Evolutionary conservation across 2,888 invertebrate genomes (phyloP), one percentile per base, ranked within the genome.

Genomic region (Pimpla rufipes): DNA sequence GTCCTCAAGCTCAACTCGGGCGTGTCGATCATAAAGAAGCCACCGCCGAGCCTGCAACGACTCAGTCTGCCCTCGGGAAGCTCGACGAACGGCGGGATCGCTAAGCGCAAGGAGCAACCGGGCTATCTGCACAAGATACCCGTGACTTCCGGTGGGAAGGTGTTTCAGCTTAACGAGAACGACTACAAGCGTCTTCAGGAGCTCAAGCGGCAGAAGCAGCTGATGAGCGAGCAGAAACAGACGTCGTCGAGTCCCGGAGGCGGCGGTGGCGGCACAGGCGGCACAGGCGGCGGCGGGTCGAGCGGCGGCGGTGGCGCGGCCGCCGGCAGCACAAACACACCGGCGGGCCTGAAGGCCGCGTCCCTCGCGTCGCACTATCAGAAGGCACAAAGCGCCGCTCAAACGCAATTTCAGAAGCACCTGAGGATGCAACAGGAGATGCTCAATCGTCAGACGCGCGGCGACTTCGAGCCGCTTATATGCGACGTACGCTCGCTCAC

Each of bases 161-260:
- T 97, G 0, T 97, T 96, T 92, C 96, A 97, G 91, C 96, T 97
- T 88, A 96, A 96, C 2, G 94, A 97, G 45, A 96, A 96, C 68
- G 97, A 97, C 89, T 97, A 96, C 93, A 97, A 97, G 93, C 96
- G 97, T 86, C 88, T 94, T 57, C 94, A 94, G 77, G 93, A 91
- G 67, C 89, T 94, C 13, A 94, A 94, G 85, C 93, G 93, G 80
- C 94, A 94, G 81, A 94, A 94, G 70, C 93, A 94, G 82, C 92
- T 93, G 87, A 87, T 94, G 66, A 93, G 92, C 47, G 90, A 92
- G 5, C 93, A 92, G 75, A 85, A 70, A 64, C 6, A 68, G 79
- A 37, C 86, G 82, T 45, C 84, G 84, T 37, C 86, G 81, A 57
- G 62, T 35, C 37, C 80, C n/a, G 50, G 74, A 67, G 75, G 66